Evolutionary conservation across 1,140 invertebrate species (phyloP).

Genomic region (Cydia splendana): DNA sequence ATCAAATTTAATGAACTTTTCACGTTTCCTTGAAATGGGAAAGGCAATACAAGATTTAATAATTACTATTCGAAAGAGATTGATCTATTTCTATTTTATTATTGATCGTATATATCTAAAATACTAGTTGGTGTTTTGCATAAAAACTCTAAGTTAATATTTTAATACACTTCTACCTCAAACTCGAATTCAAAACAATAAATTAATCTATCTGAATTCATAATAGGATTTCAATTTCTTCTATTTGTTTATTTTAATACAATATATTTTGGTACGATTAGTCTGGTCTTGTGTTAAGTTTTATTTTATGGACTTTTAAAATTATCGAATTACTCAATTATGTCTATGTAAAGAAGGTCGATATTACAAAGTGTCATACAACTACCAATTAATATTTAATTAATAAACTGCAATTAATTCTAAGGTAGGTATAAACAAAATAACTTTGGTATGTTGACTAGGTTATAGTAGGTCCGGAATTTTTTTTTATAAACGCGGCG

Average conservation of each 20-base stretch:
- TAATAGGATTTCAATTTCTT: background rate
- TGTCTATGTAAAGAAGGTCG: background rate
- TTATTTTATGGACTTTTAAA: background rate
- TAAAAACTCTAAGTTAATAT: constrained; percentile 33
- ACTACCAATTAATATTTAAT: background rate
- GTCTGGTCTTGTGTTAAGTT: background rate
- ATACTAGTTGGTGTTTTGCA: constrained; percentile 72
- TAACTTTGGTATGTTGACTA: too few species aligned
- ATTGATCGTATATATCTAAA: constrained; percentile 48
- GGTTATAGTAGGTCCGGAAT: too few species aligned
- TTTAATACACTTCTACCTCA: constrained; percentile 2
- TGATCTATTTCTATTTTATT: constrained; percentile 41
- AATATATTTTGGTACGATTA: background rate
- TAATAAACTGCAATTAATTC: background rate
- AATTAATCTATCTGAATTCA: background rate
- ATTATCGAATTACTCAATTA: background rate
- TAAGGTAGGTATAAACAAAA: too few species aligned
- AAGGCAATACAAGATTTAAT: constrained; percentile 43
- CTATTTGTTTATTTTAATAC: background rate
- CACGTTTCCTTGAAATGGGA: constrained; percentile 44
- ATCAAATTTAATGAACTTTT: constrained; percentile 43
- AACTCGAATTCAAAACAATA: background rate
- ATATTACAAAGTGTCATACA: background rate
- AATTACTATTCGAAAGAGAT: constrained; percentile 48
- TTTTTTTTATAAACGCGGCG: too few species aligned